These are phyloP conservation scores for Adelosebastes latens DNA, from an alignment of 2,797 vertebrate species.

Conservation along the genomic window DNA sequence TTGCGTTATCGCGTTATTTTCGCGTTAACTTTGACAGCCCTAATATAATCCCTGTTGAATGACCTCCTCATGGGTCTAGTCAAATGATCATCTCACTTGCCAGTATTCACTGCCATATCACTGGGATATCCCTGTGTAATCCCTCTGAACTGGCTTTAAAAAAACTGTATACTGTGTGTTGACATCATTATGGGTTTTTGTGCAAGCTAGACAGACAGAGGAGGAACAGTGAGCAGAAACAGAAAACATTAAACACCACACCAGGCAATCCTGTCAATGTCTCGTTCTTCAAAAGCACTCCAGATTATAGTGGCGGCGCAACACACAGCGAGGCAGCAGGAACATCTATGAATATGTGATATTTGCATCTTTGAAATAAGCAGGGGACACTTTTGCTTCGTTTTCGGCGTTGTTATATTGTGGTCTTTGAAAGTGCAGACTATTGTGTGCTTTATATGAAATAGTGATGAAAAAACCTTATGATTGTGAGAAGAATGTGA, in stretches of 20 bases:
- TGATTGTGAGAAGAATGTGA: constrained; percentile 12
- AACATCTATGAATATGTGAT: constrained; percentile 36
- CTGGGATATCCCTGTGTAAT: neutral
- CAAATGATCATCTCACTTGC: constrained; percentile 1
- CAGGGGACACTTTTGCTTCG: constrained; percentile 17
- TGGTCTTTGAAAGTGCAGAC: constrained; percentile 10
- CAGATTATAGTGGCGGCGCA: constrained; percentile 1
- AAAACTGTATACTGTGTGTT: neutral
- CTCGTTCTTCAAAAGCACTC: constrained; percentile 14
- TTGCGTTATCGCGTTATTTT: too few relatives aligned
- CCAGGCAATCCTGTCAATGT: constrained; percentile 4
- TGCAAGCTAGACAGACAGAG: neutral
- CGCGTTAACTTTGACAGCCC: too few relatives aligned
- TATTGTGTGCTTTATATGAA: constrained; percentile 14
- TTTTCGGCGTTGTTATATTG: constrained; percentile 18
- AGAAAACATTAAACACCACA: constrained; percentile 34
- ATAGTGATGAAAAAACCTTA: constrained; percentile 2
- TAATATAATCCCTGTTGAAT: neutral
- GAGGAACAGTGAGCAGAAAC: neutral
- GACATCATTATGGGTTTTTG: constrained; percentile 11
- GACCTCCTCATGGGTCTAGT: neutral
- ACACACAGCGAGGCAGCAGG: constrained; percentile 4
- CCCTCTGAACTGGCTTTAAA: neutral
- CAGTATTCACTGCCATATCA: neutral
- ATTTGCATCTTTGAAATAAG: constrained; percentile 39